Base-by-base conservation (phyloP, 2,888 invertebrate species). In the Eulithis prunata region DNA sequence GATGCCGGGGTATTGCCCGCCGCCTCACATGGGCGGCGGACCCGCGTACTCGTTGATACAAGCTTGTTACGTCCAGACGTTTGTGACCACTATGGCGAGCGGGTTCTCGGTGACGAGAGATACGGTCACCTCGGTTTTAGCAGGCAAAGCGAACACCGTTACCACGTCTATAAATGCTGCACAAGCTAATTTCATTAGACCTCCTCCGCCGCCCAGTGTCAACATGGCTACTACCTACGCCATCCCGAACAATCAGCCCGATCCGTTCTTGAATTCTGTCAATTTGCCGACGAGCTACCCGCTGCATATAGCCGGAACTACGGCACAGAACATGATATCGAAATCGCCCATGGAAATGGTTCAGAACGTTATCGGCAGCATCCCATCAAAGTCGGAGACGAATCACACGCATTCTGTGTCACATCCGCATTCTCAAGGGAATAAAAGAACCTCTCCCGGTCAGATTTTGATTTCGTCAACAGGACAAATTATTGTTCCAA, bases 101-200 rank as follows among this genome's bases (percentile, higher is more conserved):
- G 95, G 96, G 8, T 95, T 96, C 80, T 96, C 96, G 0, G 95
- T 95, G 3, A 96, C 96, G 45, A 94, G 97, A 73, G 97, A 97
- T 80, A 97, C 97, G 0, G 96, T 97, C 21, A 97, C 97, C 0
- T 96, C 96, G 0, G 97, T 97, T 2, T 84, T 96, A 68, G 96
- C 96, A 2, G 96, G 96, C 3, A 94, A 95, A 82, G 95, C 96
- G 0, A 96, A 96, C 75, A 97, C 96, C 0, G 95, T 96, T 0
- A 96, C 97, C 0, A 96, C 97, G 0, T 96, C 96, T 0, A 95
- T 96, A 36, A 96, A 96, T 74, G 95, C 95, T 38, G 94, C 95
- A 5, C 91, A 90, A 69, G 94, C 77, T 62, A 94, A 82, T 78
- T 92, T 86, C 65, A 74, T 88, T 8, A 75, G 91, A 77, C 94